Conservation (phyloP, 1,140 invertebrate genomes). For the Cyclargus thomasi region DNA sequence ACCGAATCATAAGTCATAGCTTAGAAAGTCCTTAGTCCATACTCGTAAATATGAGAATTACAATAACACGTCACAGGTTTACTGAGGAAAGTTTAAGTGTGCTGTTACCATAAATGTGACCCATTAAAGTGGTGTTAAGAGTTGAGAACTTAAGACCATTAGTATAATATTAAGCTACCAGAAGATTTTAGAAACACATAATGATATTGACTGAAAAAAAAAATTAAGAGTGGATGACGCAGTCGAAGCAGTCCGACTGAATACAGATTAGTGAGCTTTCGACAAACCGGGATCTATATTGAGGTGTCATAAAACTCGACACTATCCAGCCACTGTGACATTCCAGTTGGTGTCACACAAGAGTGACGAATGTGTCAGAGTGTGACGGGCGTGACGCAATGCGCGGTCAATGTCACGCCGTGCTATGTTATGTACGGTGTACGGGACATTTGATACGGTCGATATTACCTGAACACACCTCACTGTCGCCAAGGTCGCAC, state of each 20-base stretch:
- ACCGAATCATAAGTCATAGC: slow-evolving; percentile 24
- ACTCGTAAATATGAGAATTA: slow-evolving; percentile 28
- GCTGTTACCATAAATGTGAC: neutral
- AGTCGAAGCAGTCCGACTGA: too few species aligned
- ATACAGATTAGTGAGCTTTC: neutral
- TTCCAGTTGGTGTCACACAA: neutral
- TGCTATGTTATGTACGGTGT: neutral
- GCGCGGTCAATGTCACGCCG: slow-evolving; percentile 20
- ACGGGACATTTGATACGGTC: neutral
- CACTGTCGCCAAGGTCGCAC: neutral
- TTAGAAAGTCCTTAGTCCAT: slow-evolving; percentile 29
- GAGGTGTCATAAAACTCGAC: neutral
- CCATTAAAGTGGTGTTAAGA: neutral
- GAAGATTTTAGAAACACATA: neutral
- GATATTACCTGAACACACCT: neutral
- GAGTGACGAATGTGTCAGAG: neutral
- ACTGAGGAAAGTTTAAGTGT: slow-evolving; percentile 18
- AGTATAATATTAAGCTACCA: neutral
- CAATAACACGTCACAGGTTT: slow-evolving; percentile 26
- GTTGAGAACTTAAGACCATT: neutral
- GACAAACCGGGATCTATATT: neutral
- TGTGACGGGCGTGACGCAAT: neutral
- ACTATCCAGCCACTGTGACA: neutral
- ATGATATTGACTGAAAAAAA: neutral
- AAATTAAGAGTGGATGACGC: too few species aligned